Evolutionary conservation across 2,797 vertebrate species (phyloP).

Genomic region (Florisuga fusca): DNA sequence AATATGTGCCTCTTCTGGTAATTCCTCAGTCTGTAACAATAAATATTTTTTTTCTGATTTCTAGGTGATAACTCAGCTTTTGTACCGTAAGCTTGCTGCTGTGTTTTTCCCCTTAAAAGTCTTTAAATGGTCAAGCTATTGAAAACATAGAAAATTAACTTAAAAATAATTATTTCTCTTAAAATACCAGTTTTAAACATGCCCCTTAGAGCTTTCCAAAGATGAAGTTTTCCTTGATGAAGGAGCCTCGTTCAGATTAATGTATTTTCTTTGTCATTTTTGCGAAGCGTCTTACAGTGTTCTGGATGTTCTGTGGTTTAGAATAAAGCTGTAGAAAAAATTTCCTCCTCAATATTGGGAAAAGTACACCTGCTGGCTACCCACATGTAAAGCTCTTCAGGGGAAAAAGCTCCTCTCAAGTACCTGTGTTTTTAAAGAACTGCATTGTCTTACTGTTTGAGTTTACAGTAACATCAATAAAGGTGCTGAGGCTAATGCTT

Average conservation of each 20-base stretch:
- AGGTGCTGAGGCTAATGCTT: background rate
- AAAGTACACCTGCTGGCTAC: background rate
- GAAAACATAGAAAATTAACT: background rate
- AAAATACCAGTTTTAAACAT: background rate
- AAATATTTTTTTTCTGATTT: background rate
- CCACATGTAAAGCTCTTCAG: background rate
- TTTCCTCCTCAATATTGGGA: background rate
- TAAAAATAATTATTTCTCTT: background rate
- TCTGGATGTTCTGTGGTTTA: background rate
- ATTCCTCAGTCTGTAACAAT: background rate
- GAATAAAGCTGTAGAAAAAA: background rate
- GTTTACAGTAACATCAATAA: background rate
- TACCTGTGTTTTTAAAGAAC: background rate
- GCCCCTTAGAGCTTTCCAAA: background rate
- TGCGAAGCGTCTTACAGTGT: background rate
- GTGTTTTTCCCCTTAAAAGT: fast-evolving
- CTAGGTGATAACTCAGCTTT: background rate
- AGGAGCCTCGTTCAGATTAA: background rate
- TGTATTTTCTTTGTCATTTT: background rate
- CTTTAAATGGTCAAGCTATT: background rate
- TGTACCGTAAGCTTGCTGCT: background rate
- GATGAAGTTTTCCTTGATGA: background rate
- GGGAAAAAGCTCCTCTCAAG: background rate
- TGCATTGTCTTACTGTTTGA: background rate
- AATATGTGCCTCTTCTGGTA: background rate